phyloP scores from a whole-genome alignment of 2,888 invertebrate genomes.

The Tanypteryx hageni region DNA sequence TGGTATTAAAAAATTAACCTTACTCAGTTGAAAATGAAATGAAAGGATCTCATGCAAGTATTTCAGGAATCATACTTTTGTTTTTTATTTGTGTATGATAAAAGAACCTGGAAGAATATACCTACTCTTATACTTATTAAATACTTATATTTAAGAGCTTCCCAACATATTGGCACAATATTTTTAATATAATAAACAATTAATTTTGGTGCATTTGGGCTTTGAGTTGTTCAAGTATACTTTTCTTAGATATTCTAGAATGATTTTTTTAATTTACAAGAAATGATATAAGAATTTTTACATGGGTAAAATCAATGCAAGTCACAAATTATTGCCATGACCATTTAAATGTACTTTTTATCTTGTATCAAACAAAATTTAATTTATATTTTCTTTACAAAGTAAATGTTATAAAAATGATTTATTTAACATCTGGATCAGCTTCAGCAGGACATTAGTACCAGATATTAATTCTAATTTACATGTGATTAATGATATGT shows the following conservation, averaged over 20 bases:
- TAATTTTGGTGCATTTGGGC: not conserved
- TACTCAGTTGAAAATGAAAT: not conserved
- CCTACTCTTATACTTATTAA: not conserved
- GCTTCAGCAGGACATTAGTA: conserved; percentile 43
- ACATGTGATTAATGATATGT: conserved; percentile 62
- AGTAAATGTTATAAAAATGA: conserved; percentile 63
- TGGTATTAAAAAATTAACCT: too few relatives aligned
- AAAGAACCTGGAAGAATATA: not conserved
- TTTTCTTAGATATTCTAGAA: not conserved
- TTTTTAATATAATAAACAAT: not conserved
- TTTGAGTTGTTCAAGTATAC: not conserved
- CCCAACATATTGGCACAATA: conserved; percentile 23
- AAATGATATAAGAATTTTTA: not conserved
- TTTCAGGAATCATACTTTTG: conserved; percentile 1
- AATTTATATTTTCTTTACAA: conserved; percentile 63
- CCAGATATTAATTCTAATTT: conserved; percentile 61
- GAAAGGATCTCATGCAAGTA: not conserved
- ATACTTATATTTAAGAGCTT: conserved; percentile 14
- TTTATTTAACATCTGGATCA: conserved; percentile 53
- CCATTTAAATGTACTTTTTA: conserved; percentile 58
- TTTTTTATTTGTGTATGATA: conserved; percentile 15
- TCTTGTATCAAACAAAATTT: conserved; percentile 60
- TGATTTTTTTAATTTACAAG: not conserved
- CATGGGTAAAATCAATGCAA: conserved; percentile 26
- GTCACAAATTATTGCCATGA: conserved; percentile 31